phyloP scores from a whole-genome alignment of 2,888 invertebrate genomes.

The Flabesymbios commensalis region DNA sequence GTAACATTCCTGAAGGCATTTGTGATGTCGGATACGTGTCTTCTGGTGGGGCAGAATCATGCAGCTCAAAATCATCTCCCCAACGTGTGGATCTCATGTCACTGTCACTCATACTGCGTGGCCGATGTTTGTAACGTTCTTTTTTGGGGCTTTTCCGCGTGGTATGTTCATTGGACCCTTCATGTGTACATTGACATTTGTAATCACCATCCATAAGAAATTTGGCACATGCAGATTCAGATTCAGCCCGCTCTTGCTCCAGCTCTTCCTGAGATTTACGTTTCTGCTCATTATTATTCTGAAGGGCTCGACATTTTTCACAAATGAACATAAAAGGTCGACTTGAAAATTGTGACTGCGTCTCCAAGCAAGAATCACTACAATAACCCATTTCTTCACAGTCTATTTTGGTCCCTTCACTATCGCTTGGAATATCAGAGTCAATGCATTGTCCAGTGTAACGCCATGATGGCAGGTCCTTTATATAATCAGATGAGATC shows the following conservation, averaged over 20 bases:
- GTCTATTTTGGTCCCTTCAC: conserved; percentile 12
- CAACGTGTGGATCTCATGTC: too few relatives aligned
- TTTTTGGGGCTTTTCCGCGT: conserved; percentile 4
- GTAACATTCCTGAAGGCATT: conserved; percentile 56
- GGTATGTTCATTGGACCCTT: not conserved
- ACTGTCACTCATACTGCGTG: not conserved
- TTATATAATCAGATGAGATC: conserved; percentile 63
- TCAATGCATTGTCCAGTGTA: conserved; percentile 35
- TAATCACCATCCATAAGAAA: conserved; percentile 43
- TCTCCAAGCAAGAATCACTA: not conserved
- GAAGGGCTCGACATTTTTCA: conserved; percentile 34
- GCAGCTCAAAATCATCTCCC: too few relatives aligned
- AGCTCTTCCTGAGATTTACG: conserved; percentile 17
- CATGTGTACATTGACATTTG: conserved; percentile 36
- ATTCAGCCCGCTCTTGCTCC: conserved; percentile 25
- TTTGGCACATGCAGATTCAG: conserved; percentile 36
- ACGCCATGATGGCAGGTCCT: conserved; percentile 63
- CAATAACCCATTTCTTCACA: not conserved
- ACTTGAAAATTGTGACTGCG: not conserved
- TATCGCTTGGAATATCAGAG: conserved; percentile 30
- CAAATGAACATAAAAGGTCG: conserved; percentile 32
- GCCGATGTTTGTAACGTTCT: conserved; percentile 1
- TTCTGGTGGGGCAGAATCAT: not conserved
- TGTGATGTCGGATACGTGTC: not conserved
- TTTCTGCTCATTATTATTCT: conserved; percentile 5